Base-by-base conservation (phyloP, 2,888 invertebrate species). In the Stratiomys singularior region DNA sequence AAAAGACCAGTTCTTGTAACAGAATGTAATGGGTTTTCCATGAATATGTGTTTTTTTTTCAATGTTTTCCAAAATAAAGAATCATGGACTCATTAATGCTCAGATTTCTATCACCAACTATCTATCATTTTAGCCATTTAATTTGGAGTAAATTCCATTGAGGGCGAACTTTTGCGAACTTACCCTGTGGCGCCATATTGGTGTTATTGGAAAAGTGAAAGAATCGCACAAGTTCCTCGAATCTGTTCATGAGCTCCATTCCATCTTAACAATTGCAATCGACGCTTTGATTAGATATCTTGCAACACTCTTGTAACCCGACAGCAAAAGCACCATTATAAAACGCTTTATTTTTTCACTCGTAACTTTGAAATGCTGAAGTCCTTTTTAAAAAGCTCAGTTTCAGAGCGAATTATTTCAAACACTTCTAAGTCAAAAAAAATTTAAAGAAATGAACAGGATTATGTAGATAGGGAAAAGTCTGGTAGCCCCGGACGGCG, bases 81-180 rank as follows among this genome's bases (percentile, higher is more conserved):
- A 72, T 72, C 72, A 72, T 72, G 1, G 72, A 72, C 2, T 72
- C 72, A 21, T 72, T 56, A 9, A 72, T 52, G 56, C 60, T 21
- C 23, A 60, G 21, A 18, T 60, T 21, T 21, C 3, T 60, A 3
- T 21, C 21, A 21, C 21, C 60, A 60, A n/a, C n/a, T n/a, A 23
- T 18, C 7, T 44, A 44, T 9, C 13, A 60, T 60, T 5, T 60
- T 23, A 60, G 7, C 60, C 21, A 60, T 18, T 11, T 60, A 21
- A 21, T 23, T 18, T 60, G 18, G n/a, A 60, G 23, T 5, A 21
- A 60, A 21, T 60, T 60, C 60, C 60, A 60, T 60, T 21, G 23
- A 9, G 21, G 18, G 2, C 60, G 60, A 60, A 64, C 64, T 64
- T 64, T 64, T 7, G 64, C 28, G n/a, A 64, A 64, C 23, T 27